phyloP scores from a whole-genome alignment of 2,888 invertebrate genomes.

The Agriopis leucophaearia region DNA sequence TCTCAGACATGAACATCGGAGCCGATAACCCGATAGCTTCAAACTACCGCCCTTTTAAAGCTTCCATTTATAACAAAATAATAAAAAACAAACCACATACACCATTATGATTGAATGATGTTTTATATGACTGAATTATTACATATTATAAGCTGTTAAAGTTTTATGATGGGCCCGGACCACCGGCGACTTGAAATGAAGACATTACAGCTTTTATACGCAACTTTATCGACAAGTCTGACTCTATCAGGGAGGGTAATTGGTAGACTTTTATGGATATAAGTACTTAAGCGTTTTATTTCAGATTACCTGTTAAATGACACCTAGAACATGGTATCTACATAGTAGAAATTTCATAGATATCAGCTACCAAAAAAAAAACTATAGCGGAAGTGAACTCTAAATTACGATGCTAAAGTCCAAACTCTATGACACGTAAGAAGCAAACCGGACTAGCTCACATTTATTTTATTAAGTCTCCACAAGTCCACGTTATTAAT shows the following conservation, averaged over 20 bases:
- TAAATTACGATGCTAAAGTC: no score
- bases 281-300: neutral
- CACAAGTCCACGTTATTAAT: conserved; percentile 32
- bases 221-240: conserved; percentile 37
- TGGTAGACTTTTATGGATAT: neutral
- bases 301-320: no score
- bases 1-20: neutral
- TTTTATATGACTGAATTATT: conserved; percentile 62
- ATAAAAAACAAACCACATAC: conserved; percentile 56
- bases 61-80: conserved; percentile 57
- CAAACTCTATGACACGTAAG: no score
- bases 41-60: conserved; percentile 38
- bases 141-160: conserved; percentile 60
- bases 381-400: no score
- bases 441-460: neutral
- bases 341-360: no score
- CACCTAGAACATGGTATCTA: no score
- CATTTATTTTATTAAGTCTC: conserved; percentile 4
- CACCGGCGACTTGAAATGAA: conserved; percentile 54
- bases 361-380: no score
- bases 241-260: conserved; percentile 16
- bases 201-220: conserved; percentile 33
- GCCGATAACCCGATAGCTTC: conserved; percentile 27
- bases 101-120: conserved; percentile 59
- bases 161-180: conserved; percentile 59